Conservation (phyloP, 2,888 invertebrate genomes). For the Melieria picta region DNA sequence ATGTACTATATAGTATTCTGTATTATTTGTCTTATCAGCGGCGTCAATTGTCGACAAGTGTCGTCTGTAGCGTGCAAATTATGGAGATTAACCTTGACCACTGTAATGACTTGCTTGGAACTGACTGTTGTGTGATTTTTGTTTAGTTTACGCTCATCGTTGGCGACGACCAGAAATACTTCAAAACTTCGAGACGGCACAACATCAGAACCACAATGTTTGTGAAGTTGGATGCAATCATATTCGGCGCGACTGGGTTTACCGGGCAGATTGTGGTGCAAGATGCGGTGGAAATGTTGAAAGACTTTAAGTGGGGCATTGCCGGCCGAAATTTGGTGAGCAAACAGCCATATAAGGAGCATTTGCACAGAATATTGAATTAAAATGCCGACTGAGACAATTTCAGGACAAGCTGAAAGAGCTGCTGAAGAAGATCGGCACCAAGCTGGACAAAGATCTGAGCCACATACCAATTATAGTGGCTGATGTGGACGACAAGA, state of each 20-base stretch:
- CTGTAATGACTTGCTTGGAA: not conserved
- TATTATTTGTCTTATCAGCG: no score
- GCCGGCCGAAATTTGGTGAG: constrained; percentile 43
- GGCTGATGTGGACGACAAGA: constrained; percentile 41
- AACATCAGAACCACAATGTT: constrained; percentile 22
- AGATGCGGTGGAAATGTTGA: constrained; percentile 40
- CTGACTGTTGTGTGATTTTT: not conserved
- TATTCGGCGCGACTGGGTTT: constrained; percentile 45
- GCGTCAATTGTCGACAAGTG: no score
- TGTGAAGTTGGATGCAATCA: constrained; percentile 41
- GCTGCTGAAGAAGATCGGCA: constrained; percentile 37
- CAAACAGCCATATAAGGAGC: not conserved
- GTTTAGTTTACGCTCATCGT: constrained; percentile 13
- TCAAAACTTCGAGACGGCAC: no score
- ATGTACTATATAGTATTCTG: no score
- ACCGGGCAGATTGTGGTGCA: constrained; percentile 42
- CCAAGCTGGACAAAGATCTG: constrained; percentile 35
- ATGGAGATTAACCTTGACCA: not conserved
- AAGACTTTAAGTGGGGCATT: constrained; percentile 43
- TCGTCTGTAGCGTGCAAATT: no score
- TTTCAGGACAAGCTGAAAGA: constrained; percentile 37
- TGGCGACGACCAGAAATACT: not conserved
- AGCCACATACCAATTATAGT: constrained; percentile 37
- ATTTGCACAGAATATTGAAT: not conserved
- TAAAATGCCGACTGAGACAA: not conserved